Percentiles rank a stretch among this genome's conserved stretches.
Conservation (phyloP, 2,797 vertebrate genomes). For the Liparis tanakae region DNA sequence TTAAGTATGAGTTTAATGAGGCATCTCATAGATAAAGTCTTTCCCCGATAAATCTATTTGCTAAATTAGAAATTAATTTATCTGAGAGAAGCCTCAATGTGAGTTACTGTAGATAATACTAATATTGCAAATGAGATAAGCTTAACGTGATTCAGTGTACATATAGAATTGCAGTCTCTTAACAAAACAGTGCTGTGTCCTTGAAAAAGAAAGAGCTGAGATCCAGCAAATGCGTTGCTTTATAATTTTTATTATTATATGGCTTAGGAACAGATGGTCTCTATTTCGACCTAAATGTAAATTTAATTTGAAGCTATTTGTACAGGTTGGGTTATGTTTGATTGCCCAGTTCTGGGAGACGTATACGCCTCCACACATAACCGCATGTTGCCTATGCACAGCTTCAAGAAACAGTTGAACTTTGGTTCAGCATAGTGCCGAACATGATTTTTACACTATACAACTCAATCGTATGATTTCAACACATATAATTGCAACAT, state of each 20-base stretch:
- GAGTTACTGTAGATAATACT: conserved; percentile 38
- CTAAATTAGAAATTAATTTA: conserved; percentile 49
- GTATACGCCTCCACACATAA: neutral
- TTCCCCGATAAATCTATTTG: conserved; percentile 44
- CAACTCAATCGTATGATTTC: neutral
- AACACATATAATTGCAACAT: neutral
- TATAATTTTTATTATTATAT: neutral
- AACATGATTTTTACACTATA: neutral
- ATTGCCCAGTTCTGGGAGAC: neutral
- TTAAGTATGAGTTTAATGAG: conserved; percentile 47
- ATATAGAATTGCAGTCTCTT: neutral
- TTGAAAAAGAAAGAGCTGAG: conserved; percentile 14
- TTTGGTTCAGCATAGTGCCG: neutral
- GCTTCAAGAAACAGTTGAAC: conserved; percentile 2
- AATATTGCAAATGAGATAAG: conserved; percentile 49
- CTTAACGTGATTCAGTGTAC: conserved; percentile 24
- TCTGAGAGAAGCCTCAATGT: conserved; percentile 22
- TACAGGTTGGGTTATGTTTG: neutral
- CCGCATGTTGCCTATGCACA: neutral
- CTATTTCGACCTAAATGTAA: neutral
- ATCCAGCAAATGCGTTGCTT: neutral
- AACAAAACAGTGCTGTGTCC: neutral
- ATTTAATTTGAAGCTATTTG: neutral
- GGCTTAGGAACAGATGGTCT: neutral
- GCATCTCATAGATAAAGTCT: conserved; percentile 33